Conservation (phyloP, 64 coral and sea anemone genomes). For the Porites australiensis region DNA sequence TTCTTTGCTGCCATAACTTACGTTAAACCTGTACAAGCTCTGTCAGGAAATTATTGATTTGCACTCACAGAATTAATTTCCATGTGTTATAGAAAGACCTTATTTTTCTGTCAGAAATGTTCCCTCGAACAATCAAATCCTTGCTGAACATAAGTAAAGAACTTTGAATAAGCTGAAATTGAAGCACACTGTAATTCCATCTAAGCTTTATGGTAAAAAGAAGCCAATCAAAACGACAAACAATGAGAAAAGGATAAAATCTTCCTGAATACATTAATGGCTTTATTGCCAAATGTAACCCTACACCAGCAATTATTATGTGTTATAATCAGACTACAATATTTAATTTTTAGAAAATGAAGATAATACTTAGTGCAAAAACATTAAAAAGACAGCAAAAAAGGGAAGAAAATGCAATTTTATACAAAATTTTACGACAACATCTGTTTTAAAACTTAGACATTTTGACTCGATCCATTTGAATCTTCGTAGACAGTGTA, state of each 20-base stretch:
- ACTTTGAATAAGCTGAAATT: not conserved
- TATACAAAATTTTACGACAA: too few species aligned
- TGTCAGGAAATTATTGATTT: not conserved
- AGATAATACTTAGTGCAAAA: too few species aligned
- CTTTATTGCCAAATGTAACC: not conserved
- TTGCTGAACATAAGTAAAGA: not conserved
- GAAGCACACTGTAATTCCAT: not conserved
- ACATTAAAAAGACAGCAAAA: too few species aligned
- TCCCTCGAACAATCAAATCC: too few species aligned
- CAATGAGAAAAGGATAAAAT: conserved; percentile 16
- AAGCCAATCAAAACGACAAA: not conserved
- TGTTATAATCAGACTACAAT: not conserved
- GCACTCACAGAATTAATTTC: not conserved
- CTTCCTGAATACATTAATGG: conserved; percentile 22
- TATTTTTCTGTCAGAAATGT: too few species aligned
- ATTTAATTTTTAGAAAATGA: too few species aligned
- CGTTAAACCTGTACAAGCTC: not conserved
- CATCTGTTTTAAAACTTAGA: too few species aligned
- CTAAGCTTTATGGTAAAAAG: conserved; percentile 28
- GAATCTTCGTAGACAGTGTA: too few species aligned
- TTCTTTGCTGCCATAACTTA: conserved; percentile 17
- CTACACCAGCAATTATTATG: not conserved
- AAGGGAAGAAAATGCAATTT: too few species aligned
- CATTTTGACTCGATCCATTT: too few species aligned
- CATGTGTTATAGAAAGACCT: not conserved